Percentiles rank a stretch among this genome's conserved stretches.
These are phyloP conservation scores for Pseudopleuronectes americanus DNA, from an alignment of 2,797 vertebrate genomes.

Conservation along the genomic window DNA sequence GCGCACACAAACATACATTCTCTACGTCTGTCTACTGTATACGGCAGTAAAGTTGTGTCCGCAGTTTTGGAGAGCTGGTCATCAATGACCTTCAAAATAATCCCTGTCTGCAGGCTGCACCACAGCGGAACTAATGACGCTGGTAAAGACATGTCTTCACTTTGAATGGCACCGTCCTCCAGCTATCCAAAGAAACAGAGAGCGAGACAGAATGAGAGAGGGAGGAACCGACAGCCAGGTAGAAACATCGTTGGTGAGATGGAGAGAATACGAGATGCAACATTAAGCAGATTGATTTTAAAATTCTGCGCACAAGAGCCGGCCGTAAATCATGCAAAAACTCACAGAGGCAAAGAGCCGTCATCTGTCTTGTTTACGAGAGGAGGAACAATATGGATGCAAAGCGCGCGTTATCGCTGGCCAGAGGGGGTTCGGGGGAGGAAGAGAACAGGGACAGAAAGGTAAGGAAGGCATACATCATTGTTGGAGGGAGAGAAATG, in stretches of 20 bases:
- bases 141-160: conserved; percentile 69
- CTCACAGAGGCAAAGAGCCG: conserved; percentile 58
- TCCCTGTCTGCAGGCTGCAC: conserved; percentile 54
- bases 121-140: conserved; percentile 74
- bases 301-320: conserved; percentile 68
- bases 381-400: conserved; percentile 71
- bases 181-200: conserved; percentile 28
- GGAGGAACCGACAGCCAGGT: conserved; percentile 7
- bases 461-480: conserved; percentile 56
- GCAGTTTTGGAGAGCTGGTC: conserved; percentile 54
- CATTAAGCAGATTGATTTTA: conserved; percentile 83
- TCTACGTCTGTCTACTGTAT: conserved; percentile 6
- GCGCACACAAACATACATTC: not conserved
- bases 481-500: conserved; percentile 24
- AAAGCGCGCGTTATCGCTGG: conserved; percentile 57
- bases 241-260: conserved; percentile 50
- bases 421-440: conserved; percentile 34
- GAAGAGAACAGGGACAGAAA: conserved; percentile 53
- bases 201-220: conserved; percentile 13
- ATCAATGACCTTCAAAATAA: conserved; percentile 75
- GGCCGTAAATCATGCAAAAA: conserved; percentile 70
- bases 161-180: conserved; percentile 60
- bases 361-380: conserved; percentile 80
- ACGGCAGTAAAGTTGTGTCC: conserved; percentile 27
- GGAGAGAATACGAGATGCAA: conserved; percentile 73